Evolutionary conservation across 2,888 invertebrate species (phyloP).

Genomic region (Eupithecia tripunctaria): DNA sequence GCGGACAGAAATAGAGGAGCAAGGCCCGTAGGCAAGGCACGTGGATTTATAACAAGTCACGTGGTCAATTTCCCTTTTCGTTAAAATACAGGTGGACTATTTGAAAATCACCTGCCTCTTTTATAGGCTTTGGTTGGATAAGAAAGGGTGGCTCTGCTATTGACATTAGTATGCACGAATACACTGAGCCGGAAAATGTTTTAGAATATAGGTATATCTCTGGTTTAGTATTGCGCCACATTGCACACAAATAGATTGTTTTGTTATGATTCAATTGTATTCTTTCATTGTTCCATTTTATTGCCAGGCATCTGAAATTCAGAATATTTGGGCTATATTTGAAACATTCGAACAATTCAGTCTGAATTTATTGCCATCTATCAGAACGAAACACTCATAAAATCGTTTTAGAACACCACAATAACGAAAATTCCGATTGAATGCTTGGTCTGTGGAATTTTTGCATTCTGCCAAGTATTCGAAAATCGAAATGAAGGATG

Average conservation of each 20-base stretch:
- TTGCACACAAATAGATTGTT: conserved; percentile 7
- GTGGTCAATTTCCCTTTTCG: conserved; percentile 65
- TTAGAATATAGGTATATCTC: background rate
- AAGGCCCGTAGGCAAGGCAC: conserved; percentile 31
- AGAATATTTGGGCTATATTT: background rate
- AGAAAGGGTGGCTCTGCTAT: conserved; percentile 39
- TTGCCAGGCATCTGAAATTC: conserved; percentile 20
- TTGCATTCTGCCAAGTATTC: conserved; percentile 38
- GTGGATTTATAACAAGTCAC: conserved; percentile 50
- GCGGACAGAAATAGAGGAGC: conserved; percentile 36
- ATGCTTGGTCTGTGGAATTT: conserved; percentile 36
- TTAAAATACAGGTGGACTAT: conserved; percentile 41
- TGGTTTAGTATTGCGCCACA: background rate
- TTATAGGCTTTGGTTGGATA: background rate
- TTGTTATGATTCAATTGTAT: conserved; percentile 1
- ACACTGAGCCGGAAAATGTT: conserved; percentile 1
- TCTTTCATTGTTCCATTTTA: conserved; percentile 23
- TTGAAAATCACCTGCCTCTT: conserved; percentile 18
- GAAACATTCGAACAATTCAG: conserved; percentile 24
- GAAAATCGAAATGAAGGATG: conserved; percentile 19
- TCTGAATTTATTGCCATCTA: conserved; percentile 37
- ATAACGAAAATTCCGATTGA: conserved; percentile 35
- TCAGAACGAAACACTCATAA: conserved; percentile 41
- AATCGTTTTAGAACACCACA: conserved; percentile 33
- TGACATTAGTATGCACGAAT: conserved; percentile 36